Evolutionary conservation across 1,140 invertebrate species (phyloP).

Genomic region (Drosophila bocki): DNA sequence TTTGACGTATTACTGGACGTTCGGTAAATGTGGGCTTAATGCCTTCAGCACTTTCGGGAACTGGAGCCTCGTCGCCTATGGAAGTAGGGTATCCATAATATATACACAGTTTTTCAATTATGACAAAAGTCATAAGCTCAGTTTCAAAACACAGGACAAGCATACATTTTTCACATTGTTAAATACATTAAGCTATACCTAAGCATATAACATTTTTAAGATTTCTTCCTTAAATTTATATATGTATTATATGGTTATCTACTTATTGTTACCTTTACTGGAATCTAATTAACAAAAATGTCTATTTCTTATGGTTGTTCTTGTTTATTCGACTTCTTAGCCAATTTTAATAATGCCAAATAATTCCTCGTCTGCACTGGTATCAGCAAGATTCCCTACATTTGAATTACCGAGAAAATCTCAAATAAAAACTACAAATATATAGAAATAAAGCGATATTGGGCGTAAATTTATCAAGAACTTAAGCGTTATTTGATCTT

Average conservation of each 20-base stretch:
- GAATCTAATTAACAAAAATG: neutral
- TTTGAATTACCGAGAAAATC: neutral
- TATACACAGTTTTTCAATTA: constrained; percentile 52
- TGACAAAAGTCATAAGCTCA: constrained; percentile 5
- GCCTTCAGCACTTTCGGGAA: constrained; percentile 91
- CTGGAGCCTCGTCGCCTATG: constrained; percentile 95
- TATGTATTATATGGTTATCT: neutral
- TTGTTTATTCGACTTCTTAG: neutral
- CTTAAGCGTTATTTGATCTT: constrained; percentile 11
- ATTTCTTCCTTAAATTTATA: neutral
- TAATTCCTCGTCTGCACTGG: neutral
- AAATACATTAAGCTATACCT: constrained; percentile 2
- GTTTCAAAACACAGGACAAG: neutral
- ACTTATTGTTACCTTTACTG: neutral
- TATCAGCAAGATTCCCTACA: neutral
- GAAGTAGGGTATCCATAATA: constrained; percentile 65
- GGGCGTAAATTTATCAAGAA: neutral
- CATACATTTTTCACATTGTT: neutral
- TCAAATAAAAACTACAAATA: neutral
- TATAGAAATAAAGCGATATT: neutral
- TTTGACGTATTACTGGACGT: constrained; percentile 97
- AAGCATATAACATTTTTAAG: neutral
- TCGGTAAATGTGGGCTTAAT: constrained; percentile 98
- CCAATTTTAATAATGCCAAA: neutral
- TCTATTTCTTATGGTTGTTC: neutral